A percentile compares a stretch with the other conserved stretches of the same genome.
These are phyloP conservation scores for Syndactyla subalaris DNA, from an alignment of 2,797 vertebrate species.

Conservation along the genomic window DNA sequence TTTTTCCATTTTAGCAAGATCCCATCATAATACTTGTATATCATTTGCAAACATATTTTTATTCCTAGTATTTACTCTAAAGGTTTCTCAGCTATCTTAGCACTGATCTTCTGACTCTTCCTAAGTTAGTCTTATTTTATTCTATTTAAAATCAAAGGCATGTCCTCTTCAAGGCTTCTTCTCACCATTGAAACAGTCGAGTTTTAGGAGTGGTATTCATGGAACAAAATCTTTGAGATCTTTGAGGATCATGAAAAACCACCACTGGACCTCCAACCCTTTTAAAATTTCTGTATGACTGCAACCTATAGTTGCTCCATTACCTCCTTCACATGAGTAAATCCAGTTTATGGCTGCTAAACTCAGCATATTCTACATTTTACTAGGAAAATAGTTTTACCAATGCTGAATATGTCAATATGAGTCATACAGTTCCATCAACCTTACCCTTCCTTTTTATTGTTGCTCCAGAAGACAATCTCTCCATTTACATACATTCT, in stretches of 20 bases:
- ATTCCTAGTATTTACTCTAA: neutral
- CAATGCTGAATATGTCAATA: neutral
- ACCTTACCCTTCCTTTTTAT: neutral
- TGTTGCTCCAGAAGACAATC: neutral
- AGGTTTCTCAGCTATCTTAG: neutral
- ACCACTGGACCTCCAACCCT: neutral
- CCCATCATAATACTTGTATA: neutral
- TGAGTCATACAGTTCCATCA: neutral
- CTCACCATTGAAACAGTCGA: neutral
- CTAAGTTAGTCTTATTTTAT: neutral
- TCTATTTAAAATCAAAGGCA: neutral
- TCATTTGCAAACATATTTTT: neutral
- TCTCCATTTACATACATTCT: neutral
- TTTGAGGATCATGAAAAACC: neutral
- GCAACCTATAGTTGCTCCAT: neutral
- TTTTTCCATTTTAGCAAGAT: neutral
- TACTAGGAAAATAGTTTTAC: neutral
- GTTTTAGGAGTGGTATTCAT: neutral
- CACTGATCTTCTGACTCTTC: neutral
- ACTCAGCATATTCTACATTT: neutral
- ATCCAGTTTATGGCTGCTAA: neutral
- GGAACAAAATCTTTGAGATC: neutral
- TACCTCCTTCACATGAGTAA: neutral
- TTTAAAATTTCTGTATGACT: neutral
- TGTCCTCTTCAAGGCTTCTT: neutral